Base-by-base conservation (phyloP, 2,113 vertebrate species). In the Tyrannus savana region DNA sequence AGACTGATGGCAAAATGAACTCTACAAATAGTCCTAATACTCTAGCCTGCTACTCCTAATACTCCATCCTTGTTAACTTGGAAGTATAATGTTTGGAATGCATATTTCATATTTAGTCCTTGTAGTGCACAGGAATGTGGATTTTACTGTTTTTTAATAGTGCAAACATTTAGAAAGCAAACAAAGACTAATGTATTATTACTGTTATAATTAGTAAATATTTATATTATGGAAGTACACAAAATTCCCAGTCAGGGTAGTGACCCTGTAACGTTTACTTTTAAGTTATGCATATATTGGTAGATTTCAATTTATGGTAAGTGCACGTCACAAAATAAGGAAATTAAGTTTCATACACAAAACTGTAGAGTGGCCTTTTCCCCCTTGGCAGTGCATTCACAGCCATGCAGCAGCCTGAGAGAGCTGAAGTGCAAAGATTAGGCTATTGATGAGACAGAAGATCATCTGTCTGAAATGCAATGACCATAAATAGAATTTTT, bases 351-450 rank as follows among this genome's bases (percentile, higher is more conserved):
- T 12, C 56, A 47, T 8, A 4, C 12, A 27, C 17, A 12, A 31
- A 69, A 74, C 3, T 22, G 16, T 4, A 75, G 60, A 15, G 39
- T 30, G 22, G 56, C 30, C 58, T 58, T 53, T 74, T 19, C 14
- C 55, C 35, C 11, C 0, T 7, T 12, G 21, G 27, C 53, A 33
- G 1, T n/a, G 17, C 47, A 10, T 9, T 49, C 9, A 4, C 35
- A 79, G 37, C 41, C 42, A 5, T 3, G 12, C 24, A 77, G 37
- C 28, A n/a, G 53, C 15, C 33, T 16, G 31, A n/a, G 52, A 1
- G 24, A 62, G 9, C 13, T 41, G 19, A 50, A 21, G 19, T 3
- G 11, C 33, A 82, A 46, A 30, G 23, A 59, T 42, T 14, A 23
- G 71, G 28, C 25, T 19, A 2, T 1, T 28, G 31, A 31, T 67